Evolutionary conservation across 2,113 vertebrate species (phyloP), one percentile per base, ranked within the genome.

Genomic region (Triplophysa dalaica): DNA sequence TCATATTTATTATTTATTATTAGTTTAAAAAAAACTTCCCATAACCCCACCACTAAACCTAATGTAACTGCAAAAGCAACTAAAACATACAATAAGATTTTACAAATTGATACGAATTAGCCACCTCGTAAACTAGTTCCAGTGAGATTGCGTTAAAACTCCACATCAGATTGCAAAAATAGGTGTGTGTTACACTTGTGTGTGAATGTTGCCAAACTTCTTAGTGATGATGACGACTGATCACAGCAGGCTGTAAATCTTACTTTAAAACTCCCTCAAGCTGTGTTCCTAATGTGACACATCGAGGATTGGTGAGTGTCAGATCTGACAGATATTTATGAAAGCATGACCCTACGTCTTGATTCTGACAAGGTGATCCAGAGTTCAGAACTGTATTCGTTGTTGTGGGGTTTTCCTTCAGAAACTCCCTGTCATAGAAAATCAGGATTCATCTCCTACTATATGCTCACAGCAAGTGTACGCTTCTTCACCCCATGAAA

Each of bases 401-500:
- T 76, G 89, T 84, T 84, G 87, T 85, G 87, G 26, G 45, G 38
- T 73, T 73, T 83, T 62, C 70, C 26, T 16, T 17, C 52, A 63
- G 78, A 75, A 29, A 29, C 80, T 80, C 76, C 76, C 83, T 58
- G 77, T 87, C 78, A 54, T 82, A 78, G 85, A 54, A 16, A 87
- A 88, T 89, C 86, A 80, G 82, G 81, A 86, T 86, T 85, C 87
- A 85, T 81, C 76, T 79, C 85, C 85, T 82, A 87, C 84, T 81
- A 26, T 65, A 84, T 79, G 75, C 83, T 87, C 83, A 87, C 85
- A 69, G 89, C 78, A 85, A 87, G 67, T 58, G 67, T 90, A 91
- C 91, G 88, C 91, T 92, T 79, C 90, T 92, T 92, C 88, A 90
- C 88, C 88, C 84, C 88, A 84, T 68, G 11, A 86, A 88, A 88